phyloP scores from a whole-genome alignment of 2,888 invertebrate genomes.

The Parapristionchus giblindavisi region DNA sequence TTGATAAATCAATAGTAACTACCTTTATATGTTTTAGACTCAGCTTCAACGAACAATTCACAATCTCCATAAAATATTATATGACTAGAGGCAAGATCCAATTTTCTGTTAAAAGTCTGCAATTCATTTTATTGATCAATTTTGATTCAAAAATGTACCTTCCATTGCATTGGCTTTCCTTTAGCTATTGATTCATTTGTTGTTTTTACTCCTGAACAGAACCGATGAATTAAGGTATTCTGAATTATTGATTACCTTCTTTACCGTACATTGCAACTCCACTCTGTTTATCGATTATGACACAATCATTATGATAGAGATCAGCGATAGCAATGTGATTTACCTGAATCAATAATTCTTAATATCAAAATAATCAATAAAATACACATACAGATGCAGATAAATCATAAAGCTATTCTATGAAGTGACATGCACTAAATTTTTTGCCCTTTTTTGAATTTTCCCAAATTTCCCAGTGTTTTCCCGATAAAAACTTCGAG shows the following conservation, averaged over 20 bases:
- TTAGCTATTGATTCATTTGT: neutral
- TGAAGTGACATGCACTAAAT: no score
- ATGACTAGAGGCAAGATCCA: conserved; percentile 10
- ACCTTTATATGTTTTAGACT: conserved; percentile 7
- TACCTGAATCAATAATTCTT: no score
- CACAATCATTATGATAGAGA: conserved; percentile 21
- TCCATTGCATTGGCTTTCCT: conserved; percentile 17
- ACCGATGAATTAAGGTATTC: neutral
- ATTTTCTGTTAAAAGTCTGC: neutral
- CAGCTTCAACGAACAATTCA: neutral
- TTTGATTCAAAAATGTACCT: neutral
- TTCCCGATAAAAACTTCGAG: no score
- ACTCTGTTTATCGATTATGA: neutral
- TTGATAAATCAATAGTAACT: neutral
- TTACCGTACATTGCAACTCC: neutral
- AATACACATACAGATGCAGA: no score
- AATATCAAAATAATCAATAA: no score
- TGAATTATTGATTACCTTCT: neutral
- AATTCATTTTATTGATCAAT: neutral
- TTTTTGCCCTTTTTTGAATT: no score
- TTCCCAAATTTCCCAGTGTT: no score
- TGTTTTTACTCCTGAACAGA: neutral
- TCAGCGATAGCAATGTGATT: conserved; percentile 15
- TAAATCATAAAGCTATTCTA: no score
- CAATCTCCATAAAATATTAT: conserved; percentile 9